phyloP scores from a whole-genome alignment of 2,113 vertebrate genomes.

The Corythornis vintsioides region DNA sequence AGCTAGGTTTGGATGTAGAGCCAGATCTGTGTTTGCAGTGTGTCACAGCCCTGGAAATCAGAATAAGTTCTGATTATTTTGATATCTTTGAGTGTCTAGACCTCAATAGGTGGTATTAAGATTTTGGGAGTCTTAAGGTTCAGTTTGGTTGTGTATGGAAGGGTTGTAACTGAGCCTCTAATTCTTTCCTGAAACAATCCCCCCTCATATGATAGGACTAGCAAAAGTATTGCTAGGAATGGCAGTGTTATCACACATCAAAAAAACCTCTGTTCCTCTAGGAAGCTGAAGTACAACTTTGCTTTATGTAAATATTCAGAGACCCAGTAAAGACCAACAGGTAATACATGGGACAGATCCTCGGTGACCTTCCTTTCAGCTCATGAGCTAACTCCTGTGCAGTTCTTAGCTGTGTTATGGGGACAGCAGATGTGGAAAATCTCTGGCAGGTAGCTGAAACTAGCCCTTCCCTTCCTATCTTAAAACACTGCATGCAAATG shows the following conservation, averaged over 20 bases:
- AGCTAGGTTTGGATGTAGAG: background rate
- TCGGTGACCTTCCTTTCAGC: background rate
- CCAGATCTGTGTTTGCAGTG: background rate
- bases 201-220: background rate
- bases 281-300: background rate
- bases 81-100: background rate
- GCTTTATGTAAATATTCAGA: background rate
- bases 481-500: slow-evolving; percentile 23
- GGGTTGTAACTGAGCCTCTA: background rate
- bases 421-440: background rate
- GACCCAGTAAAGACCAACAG: background rate
- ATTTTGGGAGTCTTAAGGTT: background rate
- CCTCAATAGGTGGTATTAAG: background rate
- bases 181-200: background rate
- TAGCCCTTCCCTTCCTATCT: background rate
- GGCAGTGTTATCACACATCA: background rate
- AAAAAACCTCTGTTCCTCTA: background rate
- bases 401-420: background rate
- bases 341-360: background rate
- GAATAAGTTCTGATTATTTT: background rate
- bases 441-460: background rate
- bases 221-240: background rate
- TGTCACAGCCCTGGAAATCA: background rate
- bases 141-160: background rate
- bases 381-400: background rate